These are phyloP conservation scores for Pogoniulus pusillus DNA, from an alignment of 2,797 vertebrate genomes.

Conservation along the genomic window DNA sequence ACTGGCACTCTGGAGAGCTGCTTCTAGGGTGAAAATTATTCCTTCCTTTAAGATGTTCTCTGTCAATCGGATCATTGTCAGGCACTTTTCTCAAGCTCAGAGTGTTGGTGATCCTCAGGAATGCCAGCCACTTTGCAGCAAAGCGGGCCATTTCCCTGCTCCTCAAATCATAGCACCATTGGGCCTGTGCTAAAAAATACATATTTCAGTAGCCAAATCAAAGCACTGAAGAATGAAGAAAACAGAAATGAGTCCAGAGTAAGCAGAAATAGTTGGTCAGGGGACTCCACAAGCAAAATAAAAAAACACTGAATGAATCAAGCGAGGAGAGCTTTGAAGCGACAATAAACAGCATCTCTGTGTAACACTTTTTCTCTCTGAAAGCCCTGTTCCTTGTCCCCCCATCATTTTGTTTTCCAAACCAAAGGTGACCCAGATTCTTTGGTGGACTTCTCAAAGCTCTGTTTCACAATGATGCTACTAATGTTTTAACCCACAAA, in stretches of 20 bases:
- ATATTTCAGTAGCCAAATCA: constrained; percentile 35
- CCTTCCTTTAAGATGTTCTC: not conserved
- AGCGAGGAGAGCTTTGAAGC: not conserved
- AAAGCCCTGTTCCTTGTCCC: not conserved
- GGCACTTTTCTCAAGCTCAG: not conserved
- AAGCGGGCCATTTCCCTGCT: not conserved
- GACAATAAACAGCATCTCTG: not conserved
- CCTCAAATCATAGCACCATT: not conserved
- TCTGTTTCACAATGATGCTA: not conserved
- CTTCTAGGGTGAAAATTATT: not conserved
- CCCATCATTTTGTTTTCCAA: not conserved
- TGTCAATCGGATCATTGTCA: not conserved
- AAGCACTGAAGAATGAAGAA: constrained; percentile 19
- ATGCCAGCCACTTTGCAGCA: not conserved
- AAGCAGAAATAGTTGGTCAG: constrained; percentile 12
- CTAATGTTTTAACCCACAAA: not conserved
- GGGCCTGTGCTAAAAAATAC: not conserved
- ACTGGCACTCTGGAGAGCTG: not conserved
- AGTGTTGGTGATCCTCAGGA: not conserved
- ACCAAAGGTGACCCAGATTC: not conserved
- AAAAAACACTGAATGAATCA: constrained; percentile 33
- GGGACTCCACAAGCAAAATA: not conserved
- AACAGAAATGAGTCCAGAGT: constrained; percentile 14
- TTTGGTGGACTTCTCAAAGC: not conserved
- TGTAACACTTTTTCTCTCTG: not conserved